Evolutionary conservation across 2,888 invertebrate genomes (phyloP), one percentile per base, ranked within the genome.

Genomic region (Cataglyphis livida): DNA sequence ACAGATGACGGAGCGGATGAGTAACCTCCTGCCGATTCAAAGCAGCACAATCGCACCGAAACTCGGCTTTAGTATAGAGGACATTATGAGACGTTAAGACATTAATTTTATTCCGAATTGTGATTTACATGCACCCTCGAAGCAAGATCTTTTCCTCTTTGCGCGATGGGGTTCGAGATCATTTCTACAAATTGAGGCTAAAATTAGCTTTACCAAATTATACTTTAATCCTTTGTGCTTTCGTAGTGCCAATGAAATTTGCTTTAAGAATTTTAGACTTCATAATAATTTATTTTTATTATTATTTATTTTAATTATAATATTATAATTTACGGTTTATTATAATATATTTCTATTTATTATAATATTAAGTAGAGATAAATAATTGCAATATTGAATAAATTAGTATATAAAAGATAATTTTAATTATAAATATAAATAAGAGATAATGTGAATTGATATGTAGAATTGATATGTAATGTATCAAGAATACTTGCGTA

Each of bases 51-150:
- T 84, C n/a, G 92, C 94, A 38, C 95, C 95, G 10, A 96, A 96
- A 90, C 95, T 97, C 87, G 98, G 98, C 0, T 98, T 98, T 95
- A 97, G 97, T 90, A 98, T 98, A 95, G 98, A 97, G 91, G 98
- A 98, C 92, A 98, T 98, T 88, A 97, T 98, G 97, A 97, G 97
- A 94, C 97, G 98, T 95, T 98, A 96, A 95, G 93, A 1, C 10
- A 21, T 35, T 15, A 4, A 25, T 59, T 28, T 15, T 38, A 9
- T 6, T 9, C 25, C 7, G 5, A 44, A 74, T 75, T 35, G 48
- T 3, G 18, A 35, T 65, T 35, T 65, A 65, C 48, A 65, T 51
- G 35, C 75, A n/a, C 6, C 7, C n/a, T n/a, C 48, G 48, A n/a
- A 0, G n/a, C n/a, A 48, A n/a, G 48, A 2, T 48, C n/a, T 48